A percentile compares a stretch with the other conserved stretches of the same genome.
Evolutionary conservation across 2,888 invertebrate species (phyloP).

Genomic region (Tetanocera ferruginea): DNA sequence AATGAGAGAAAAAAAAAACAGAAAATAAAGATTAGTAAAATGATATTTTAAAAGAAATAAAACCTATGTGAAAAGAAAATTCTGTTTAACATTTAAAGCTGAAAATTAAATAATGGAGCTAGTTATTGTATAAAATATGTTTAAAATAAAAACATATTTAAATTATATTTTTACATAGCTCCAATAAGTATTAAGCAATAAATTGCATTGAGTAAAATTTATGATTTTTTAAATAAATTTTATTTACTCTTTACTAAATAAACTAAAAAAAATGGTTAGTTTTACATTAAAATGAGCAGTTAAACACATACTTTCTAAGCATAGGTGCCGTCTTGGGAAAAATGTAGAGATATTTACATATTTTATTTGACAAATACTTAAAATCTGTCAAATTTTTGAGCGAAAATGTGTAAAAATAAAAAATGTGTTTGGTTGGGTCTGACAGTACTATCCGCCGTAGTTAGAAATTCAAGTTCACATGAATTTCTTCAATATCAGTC

Average conservation of each 20-base stretch:
- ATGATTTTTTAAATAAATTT: neutral
- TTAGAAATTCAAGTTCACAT: no score
- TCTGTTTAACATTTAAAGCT: constrained; percentile 44
- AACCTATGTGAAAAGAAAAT: constrained; percentile 35
- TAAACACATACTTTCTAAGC: no score
- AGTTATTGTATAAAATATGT: neutral
- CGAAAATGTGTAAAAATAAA: no score
- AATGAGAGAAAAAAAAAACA: constrained; percentile 61
- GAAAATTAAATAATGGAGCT: neutral
- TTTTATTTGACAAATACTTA: no score
- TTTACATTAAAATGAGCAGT: neutral
- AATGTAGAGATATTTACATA: no score
- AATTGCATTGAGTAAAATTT: constrained; percentile 2
- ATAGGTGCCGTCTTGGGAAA: no score
- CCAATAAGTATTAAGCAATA: neutral
- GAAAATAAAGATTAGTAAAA: constrained; percentile 26
- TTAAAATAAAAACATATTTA: no score
- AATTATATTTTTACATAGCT: no score
- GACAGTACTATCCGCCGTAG: no score
- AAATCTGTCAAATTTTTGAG: no score
- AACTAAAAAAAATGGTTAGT: neutral
- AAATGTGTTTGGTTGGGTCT: no score
- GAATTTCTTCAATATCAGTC: no score
- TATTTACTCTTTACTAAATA: neutral
- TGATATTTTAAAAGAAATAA: constrained; percentile 9